phyloP scores from a whole-genome alignment of 2,113 vertebrate genomes.

The Danionella cerebrum region DNA sequence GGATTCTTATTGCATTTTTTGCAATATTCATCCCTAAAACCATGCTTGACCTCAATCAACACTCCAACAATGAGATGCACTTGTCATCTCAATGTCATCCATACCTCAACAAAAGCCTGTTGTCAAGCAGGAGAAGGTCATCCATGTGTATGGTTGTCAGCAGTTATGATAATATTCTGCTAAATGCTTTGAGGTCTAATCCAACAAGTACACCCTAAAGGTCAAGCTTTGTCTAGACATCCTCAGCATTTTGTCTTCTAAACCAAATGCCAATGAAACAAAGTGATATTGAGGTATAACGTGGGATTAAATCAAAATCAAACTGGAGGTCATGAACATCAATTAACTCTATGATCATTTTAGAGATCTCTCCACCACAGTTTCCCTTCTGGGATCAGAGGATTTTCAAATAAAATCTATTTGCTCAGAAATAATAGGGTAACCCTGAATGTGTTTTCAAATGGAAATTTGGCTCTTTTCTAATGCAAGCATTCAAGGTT shows the following conservation, averaged over 20 bases:
- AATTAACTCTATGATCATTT: not conserved
- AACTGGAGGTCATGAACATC: not conserved
- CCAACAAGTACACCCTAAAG: conserved; percentile 45
- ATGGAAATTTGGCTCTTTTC: too few species aligned
- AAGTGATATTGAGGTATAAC: not conserved
- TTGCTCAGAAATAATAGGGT: too few species aligned
- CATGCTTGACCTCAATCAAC: not conserved
- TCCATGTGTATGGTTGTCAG: conserved; percentile 31
- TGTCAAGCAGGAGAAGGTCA: conserved; percentile 43
- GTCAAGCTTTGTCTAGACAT: conserved; percentile 51
- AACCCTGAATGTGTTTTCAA: too few species aligned
- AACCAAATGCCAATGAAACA: conserved; percentile 22
- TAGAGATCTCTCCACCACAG: not conserved
- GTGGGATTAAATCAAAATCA: not conserved
- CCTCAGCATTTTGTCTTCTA: conserved; percentile 24
- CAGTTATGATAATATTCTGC: conserved; percentile 40
- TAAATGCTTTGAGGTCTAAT: conserved; percentile 26
- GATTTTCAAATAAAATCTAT: too few species aligned
- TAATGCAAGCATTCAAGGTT: too few species aligned
- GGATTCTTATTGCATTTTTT: too few species aligned
- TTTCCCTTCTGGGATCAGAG: not conserved
- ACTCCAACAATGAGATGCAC: not conserved
- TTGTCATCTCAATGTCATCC: not conserved
- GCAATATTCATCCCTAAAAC: not conserved
- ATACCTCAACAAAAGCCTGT: conserved; percentile 10